A percentile compares a stretch with the other conserved stretches of the same genome.
These are phyloP conservation scores for Arge pagana DNA, from an alignment of 2,888 invertebrate genomes.

Conservation along the genomic window DNA sequence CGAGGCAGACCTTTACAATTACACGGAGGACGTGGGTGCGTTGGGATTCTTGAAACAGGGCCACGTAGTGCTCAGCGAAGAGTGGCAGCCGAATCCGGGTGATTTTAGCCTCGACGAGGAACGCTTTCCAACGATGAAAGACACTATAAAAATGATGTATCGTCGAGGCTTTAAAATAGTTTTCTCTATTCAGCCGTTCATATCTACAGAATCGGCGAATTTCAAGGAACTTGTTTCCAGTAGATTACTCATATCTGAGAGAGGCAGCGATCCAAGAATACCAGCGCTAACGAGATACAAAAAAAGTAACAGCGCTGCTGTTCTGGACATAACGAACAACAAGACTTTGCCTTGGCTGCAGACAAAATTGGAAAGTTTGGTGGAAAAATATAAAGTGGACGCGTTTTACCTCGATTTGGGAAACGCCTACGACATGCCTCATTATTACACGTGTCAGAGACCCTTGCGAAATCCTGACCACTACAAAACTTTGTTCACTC, in stretches of 20 bases:
- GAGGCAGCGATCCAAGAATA: conserved; percentile 76
- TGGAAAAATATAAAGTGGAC: conserved; percentile 77
- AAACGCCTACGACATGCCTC: conserved; percentile 83
- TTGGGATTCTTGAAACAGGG: conserved; percentile 78
- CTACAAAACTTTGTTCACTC: conserved; percentile 75
- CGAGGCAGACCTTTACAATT: conserved; percentile 74
- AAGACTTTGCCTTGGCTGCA: conserved; percentile 80
- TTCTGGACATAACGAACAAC: conserved; percentile 86
- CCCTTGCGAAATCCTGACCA: conserved; percentile 80
- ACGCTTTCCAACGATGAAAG: conserved; percentile 78
- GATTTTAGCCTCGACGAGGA: conserved; percentile 81
- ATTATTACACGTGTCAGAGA: conserved; percentile 79
- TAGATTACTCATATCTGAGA: conserved; percentile 77
- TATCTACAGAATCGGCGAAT: conserved; percentile 82
- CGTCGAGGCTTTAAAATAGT: conserved; percentile 85
- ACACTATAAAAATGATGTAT: conserved; percentile 79
- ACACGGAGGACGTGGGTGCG: conserved; percentile 82
- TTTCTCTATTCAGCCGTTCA: conserved; percentile 88
- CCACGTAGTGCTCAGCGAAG: conserved; percentile 77
- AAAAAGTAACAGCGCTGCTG: conserved; percentile 78
- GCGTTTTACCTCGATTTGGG: conserved; percentile 85
- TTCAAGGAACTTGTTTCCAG: conserved; percentile 80
- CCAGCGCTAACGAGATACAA: conserved; percentile 85
- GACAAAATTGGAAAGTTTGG: conserved; percentile 71
- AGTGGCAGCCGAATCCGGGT: conserved; percentile 84